Evolutionary conservation across 2,797 vertebrate species (phyloP), one percentile per base, ranked within the genome.

Genomic region (Yasuhikotakia modesta): DNA sequence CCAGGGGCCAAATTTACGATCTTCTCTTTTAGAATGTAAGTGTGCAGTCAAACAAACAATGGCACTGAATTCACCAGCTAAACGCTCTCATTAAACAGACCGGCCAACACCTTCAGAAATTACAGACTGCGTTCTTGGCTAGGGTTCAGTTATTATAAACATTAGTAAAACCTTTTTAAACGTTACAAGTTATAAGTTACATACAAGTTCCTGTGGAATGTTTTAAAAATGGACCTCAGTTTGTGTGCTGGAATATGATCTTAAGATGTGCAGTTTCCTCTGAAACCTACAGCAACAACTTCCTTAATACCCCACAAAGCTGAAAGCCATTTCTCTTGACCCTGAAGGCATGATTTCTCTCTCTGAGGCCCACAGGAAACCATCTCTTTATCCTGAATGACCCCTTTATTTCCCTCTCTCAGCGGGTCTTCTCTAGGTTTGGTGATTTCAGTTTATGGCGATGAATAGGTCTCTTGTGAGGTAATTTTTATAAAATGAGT

Each of bases 261-360:
- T 39, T 39, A 90, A 92, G 88, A 87, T 81, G 79, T 84, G 83
- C 85, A 78, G 86, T 87, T 88, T 92, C 86, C 88, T 87, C 86
- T 81, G 83, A 10, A 68, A 45, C 63, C 68, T 67, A 65, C 35
- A 65, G 45, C 69, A 60, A 60, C 45, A 71, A 69, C 52, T 81
- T 81, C 67, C 60, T 88, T 61, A 50, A 17, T 64, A 32, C 85
- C 84, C 85, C 78, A 75, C 57, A 66, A 68, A 30, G 63, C 65
- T 8, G 27, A 4, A 22, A 57, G 78, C 60, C 68, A 61, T 76
- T 52, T 77, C 52, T 61, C 74, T 79, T 80, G 84, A 82, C 82
- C 81, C 39, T 0, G 39, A 53, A n/a, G 78, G 55, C 75, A 76
- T 68, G 14, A 58, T 64, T 73, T 78, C 78, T 60, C 50, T 16